Percentiles rank a stretch among this genome's conserved stretches.
phyloP scores from a whole-genome alignment of 1,140 invertebrate species.

The Elymnias hypermnestra region DNA sequence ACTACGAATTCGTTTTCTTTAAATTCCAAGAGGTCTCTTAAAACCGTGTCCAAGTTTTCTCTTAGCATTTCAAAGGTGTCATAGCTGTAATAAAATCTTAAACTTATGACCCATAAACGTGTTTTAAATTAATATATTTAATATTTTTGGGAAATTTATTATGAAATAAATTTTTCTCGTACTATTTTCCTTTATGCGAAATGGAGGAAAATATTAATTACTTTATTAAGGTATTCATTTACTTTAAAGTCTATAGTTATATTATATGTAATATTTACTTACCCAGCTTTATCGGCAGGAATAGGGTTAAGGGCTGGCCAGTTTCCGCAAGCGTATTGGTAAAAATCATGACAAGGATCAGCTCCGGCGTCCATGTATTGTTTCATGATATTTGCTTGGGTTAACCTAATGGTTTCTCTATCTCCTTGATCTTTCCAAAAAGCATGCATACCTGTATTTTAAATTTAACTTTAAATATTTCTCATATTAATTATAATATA shows the following conservation, averaged over 20 bases:
- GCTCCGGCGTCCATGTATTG: slow-evolving; percentile 85
- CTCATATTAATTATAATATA: too few species aligned
- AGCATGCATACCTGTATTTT: slow-evolving; percentile 47
- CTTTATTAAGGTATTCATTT: too few species aligned
- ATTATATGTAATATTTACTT: too few species aligned
- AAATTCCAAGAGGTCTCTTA: slow-evolving; percentile 81
- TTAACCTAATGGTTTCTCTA: slow-evolving; percentile 68
- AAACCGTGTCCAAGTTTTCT: slow-evolving; percentile 83
- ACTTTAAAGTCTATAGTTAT: too few species aligned
- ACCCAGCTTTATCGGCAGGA: slow-evolving; percentile 86
- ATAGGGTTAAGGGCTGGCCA: slow-evolving; percentile 90
- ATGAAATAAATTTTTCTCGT: too few species aligned
- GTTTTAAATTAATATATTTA: too few species aligned
- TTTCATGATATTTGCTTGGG: slow-evolving; percentile 82
- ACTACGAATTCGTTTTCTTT: slow-evolving; percentile 34
- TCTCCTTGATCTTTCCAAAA: slow-evolving; percentile 78
- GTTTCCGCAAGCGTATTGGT: slow-evolving; percentile 92
- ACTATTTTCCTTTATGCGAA: too few species aligned
- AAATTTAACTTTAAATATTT: neutral
- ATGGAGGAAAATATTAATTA: too few species aligned
- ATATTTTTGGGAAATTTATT: too few species aligned
- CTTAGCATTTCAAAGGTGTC: slow-evolving; percentile 90
- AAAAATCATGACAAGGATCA: slow-evolving; percentile 94
- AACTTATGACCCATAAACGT: neutral
- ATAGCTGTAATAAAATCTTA: slow-evolving; percentile 66